Conservation (phyloP, 2,113 vertebrate species). For the Ploceus nigricollis region DNA sequence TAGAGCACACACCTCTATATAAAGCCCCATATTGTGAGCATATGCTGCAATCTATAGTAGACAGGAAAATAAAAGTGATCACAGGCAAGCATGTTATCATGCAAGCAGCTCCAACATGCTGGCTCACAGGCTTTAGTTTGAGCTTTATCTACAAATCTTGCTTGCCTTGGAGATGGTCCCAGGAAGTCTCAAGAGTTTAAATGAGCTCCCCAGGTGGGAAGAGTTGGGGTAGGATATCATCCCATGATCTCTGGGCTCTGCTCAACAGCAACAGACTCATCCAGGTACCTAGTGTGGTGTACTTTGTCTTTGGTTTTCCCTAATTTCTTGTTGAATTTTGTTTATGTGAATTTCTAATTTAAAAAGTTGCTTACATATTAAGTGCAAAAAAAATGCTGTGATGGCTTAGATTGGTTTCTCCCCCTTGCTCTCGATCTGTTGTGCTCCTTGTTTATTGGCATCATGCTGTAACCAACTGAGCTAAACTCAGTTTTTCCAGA, state of each 20-base stretch:
- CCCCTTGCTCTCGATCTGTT: background rate
- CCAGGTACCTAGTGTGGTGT: background rate
- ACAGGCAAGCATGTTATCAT: background rate
- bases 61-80: background rate
- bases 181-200: background rate
- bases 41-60: background rate
- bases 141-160: background rate
- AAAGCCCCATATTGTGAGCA: background rate
- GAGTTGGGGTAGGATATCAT: background rate
- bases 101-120: background rate
- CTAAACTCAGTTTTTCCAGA: background rate
- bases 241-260: background rate
- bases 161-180: background rate
- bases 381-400: background rate
- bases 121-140: background rate
- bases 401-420: background rate
- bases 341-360: background rate
- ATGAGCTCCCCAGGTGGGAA: background rate
- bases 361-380: background rate
- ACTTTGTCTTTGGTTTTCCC: background rate
- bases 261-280: background rate
- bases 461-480: background rate
- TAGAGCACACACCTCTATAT: background rate
- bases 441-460: background rate
- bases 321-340: background rate